These are phyloP conservation scores for Bostrychus sinensis DNA, from an alignment of 2,113 vertebrate genomes.

Conservation along the genomic window DNA sequence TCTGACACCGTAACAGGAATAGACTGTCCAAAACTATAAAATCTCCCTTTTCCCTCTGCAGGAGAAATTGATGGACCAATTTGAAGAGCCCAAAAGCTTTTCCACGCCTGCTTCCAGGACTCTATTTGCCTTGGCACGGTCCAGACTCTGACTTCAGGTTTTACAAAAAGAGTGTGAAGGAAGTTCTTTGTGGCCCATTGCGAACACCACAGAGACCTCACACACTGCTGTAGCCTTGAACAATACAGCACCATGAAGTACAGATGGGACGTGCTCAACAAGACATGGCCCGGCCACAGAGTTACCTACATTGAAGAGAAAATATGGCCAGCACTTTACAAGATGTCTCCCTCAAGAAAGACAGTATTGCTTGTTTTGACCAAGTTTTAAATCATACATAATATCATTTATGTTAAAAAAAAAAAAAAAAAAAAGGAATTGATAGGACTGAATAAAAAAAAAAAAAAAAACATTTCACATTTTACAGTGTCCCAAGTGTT, in stretches of 20 bases:
- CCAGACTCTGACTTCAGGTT: constrained; percentile 47
- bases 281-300: background rate
- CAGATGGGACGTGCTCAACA: constrained; percentile 34
- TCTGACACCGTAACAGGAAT: background rate
- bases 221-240: constrained; percentile 49
- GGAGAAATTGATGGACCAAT: constrained; percentile 24
- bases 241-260: constrained; percentile 32
- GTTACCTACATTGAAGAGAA: background rate
- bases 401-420: too few relatives aligned
- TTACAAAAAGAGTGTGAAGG: constrained; percentile 22
- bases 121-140: constrained; percentile 66
- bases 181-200: constrained; percentile 50
- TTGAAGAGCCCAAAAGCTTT: constrained; percentile 51
- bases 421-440: too few relatives aligned
- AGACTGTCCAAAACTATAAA: background rate
- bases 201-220: constrained; percentile 65
- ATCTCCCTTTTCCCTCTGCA: background rate
- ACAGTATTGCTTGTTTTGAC: background rate
- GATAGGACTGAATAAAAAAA: too few relatives aligned
- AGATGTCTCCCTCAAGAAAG: constrained; percentile 1
- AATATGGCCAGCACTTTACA: constrained; percentile 5
- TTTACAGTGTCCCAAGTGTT: too few relatives aligned
- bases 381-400: too few relatives aligned
- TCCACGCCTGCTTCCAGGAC: constrained; percentile 59
- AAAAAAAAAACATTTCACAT: background rate